These are phyloP conservation scores for Anguilla rostrata DNA, from an alignment of 2,113 vertebrate species.

Conservation along the genomic window DNA sequence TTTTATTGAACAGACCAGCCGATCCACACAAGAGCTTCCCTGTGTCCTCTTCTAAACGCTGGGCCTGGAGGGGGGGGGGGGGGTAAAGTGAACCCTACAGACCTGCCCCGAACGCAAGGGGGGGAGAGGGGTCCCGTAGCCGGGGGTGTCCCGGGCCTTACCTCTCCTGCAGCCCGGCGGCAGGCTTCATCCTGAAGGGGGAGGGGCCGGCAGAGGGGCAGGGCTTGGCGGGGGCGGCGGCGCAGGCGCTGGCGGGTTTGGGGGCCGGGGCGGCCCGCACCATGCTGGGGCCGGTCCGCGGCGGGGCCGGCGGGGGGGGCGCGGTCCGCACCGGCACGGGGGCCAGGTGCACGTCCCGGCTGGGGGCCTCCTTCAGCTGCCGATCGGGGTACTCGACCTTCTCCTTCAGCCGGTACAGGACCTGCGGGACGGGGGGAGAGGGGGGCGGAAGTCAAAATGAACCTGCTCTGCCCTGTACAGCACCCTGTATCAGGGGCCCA, in stretches of 20 bases:
- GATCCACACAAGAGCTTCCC: too few species aligned
- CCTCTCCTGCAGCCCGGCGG: slow-evolving; percentile 92
- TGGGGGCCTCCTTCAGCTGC: slow-evolving; percentile 80
- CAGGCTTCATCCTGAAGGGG: slow-evolving; percentile 95
- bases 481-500: too few species aligned
- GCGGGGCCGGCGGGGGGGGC: slow-evolving; percentile 63
- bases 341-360: slow-evolving; percentile 77
- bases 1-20: too few species aligned
- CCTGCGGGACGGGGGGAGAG: slow-evolving; percentile 59
- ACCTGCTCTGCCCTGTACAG: not conserved
- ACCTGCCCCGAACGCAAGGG: too few species aligned
- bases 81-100: too few species aligned
- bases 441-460: not conserved
- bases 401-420: slow-evolving; percentile 89
- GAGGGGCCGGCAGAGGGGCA: slow-evolving; percentile 75
- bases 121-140: not conserved
- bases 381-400: slow-evolving; percentile 81
- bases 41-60: too few species aligned
- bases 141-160: slow-evolving; percentile 30
- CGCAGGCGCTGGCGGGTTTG: slow-evolving; percentile 48
- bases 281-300: slow-evolving; percentile 78
- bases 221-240: slow-evolving; percentile 61
- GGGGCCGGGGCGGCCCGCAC: slow-evolving; percentile 80
- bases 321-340: slow-evolving; percentile 61
- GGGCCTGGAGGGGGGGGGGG: too few species aligned